Evolutionary conservation across 2,888 invertebrate species (phyloP), one percentile per base, ranked within the genome.

Genomic region (Stenotaenia linearis): DNA sequence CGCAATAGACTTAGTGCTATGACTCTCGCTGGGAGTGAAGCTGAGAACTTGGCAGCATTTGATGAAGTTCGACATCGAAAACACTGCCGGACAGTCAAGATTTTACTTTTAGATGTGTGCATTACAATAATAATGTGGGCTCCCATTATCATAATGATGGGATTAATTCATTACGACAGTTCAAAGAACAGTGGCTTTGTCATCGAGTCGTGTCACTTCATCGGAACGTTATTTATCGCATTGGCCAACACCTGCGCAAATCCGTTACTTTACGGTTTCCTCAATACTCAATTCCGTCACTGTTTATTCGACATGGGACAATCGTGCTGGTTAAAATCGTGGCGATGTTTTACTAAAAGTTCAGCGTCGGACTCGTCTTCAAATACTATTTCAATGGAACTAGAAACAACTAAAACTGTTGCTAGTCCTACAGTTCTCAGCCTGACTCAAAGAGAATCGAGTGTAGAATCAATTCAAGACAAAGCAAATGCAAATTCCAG

Each of bases 201-300:
- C 45, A 5, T 78, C n/a, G 28, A 78, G n/a, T 79, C 80, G 12
- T 77, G 78, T 32, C 23, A 79, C 35, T 77, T 79, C 35, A 56
- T 79, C n/a, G 78, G 30, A 32, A 50, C 77, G 10, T 37, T 79
- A 35, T 21, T 77, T n/a, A 28, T 78, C 23, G 80, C 80, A 18
- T 32, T 61, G 12, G 61, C 80, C n/a, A 79, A 79, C 61, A 50
- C 80, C 12, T 77, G 56, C 32, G 50, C 56, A 15, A 79, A 79
- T 61, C 61, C 80, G n/a, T 10, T 79, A 21, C 40, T 79, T 28
- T 79, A 78, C 23, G 80, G 80, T 1, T 45, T 79, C 15, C 78
- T 78, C 30, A 79, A 79, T 28, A 50, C 56, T 2, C 78, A 78
- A 56, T 78, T 79, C 25, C 77, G 77, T 28, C 18, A 7, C 10